phyloP scores from a whole-genome alignment of 92 coral and sea anemone species.

The Parazoanthus swiftii region DNA sequence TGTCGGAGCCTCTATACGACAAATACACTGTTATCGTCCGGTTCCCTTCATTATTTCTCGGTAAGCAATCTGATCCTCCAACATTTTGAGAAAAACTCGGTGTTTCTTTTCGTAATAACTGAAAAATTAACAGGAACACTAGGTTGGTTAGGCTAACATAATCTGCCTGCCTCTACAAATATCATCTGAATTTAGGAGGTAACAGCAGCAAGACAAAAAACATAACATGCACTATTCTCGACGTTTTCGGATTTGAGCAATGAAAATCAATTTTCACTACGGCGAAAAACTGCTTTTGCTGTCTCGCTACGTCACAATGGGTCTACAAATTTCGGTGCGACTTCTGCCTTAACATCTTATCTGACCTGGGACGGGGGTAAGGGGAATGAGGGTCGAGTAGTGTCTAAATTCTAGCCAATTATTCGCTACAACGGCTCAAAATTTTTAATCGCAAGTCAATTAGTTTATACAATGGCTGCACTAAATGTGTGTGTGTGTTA shows the following conservation, averaged over 20 bases:
- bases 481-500: too few species aligned
- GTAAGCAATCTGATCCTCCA: conserved; percentile 75
- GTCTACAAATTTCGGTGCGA: too few species aligned
- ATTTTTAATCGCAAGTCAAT: too few species aligned
- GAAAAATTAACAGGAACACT: not conserved
- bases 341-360: too few species aligned
- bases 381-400: too few species aligned
- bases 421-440: too few species aligned
- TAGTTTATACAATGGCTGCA: too few species aligned
- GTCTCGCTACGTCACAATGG: too few species aligned
- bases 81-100: conserved; percentile 79
- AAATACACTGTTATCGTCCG: not conserved
- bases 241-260: not conserved
- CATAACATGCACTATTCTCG: too few species aligned
- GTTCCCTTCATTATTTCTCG: conserved; percentile 64
- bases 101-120: conserved; percentile 85
- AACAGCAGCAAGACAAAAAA: not conserved
- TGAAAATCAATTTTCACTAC: not conserved
- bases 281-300: not conserved
- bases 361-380: too few species aligned
- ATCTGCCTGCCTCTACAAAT: not conserved
- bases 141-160: not conserved
- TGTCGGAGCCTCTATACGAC: not conserved
- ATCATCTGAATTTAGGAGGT: not conserved
- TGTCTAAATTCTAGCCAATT: too few species aligned